Conservation (phyloP, 2,888 invertebrate genomes). For the Apomyelois bistriatella region DNA sequence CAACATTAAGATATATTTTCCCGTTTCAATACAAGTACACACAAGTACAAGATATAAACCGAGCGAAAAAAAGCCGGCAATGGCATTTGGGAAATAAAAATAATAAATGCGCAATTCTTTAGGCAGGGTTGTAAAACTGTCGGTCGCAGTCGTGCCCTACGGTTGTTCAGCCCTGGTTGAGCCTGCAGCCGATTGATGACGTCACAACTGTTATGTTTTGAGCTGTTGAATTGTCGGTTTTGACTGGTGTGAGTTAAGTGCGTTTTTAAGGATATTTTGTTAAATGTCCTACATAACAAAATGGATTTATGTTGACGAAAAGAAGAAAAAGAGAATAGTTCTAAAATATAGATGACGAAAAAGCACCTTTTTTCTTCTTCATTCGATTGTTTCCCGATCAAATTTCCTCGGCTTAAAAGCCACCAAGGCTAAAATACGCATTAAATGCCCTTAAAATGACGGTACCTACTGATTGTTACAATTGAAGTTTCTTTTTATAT, state of each 20-base stretch:
- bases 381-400: no score
- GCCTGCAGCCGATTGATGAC: constrained; percentile 42
- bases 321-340: no score
- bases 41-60: constrained; percentile 42
- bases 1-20: constrained; percentile 22
- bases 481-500: no score
- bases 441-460: no score
- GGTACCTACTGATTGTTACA: no score
- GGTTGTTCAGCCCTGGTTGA: constrained; percentile 39
- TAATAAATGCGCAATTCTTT: constrained; percentile 77
- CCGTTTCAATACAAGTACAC: constrained; percentile 35
- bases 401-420: no score
- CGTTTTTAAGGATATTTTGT: no score
- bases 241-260: neutral
- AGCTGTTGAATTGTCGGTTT: neutral
- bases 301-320: no score
- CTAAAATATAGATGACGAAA: no score
- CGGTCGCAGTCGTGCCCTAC: constrained; percentile 62
- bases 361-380: no score
- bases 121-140: constrained; percentile 72
- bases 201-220: constrained; percentile 26
- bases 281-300: no score
- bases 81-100: constrained; percentile 67
- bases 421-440: no score
- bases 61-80: constrained; percentile 52